Base-by-base conservation (phyloP, 2,888 invertebrate species). In the Phrixothrix hirtus region DNA sequence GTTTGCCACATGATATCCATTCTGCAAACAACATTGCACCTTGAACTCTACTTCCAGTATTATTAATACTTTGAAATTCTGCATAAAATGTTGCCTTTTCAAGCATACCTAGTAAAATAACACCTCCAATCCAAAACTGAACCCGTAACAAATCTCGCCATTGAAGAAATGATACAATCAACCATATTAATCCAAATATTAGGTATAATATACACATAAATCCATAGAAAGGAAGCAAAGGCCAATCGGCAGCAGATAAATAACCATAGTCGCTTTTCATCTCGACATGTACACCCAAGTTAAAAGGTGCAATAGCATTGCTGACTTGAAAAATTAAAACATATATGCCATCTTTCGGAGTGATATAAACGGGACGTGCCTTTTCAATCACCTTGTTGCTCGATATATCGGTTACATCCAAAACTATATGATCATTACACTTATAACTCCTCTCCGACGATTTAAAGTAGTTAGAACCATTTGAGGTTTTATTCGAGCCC, bases 61-160 rank as follows among this genome's bases (percentile, higher is more conserved):
- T 81, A 70, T 90, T 89, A 41, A 91, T 81, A 39, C 83, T 86
- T 63, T 88, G 84, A 76, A 91, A 95, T 64, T 95, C 93, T 0
- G 89, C 92, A 69, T 93, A 92, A 75, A 92, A 96, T 0, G 92
- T 89, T 2, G 95, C 93, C 71, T 88, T 89, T 75, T 91, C 91
- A 21, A 90, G 68, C 89, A 90, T 89, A 31, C 95, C 92, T 1
- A 95, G 77, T 7, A 95, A 76, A 46, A 95, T 92, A 7, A 95
- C 93, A 16, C 86, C 93, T 3, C 94, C 95, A 69, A 97, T 94
- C 95, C 95, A 96, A 77, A 94, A 95, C 78, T 97, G 96, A 31
- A 96, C 89, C 21, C 95, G 80, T 41, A 96, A 79, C 13, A 96
- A 78, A 73, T 96, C 95, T 29, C 91, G 81, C 94, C 95, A 96